Percentiles rank a stretch among this genome's conserved stretches.
Conservation (phyloP, 1,140 invertebrate species). For the Saccostrea echinata region DNA sequence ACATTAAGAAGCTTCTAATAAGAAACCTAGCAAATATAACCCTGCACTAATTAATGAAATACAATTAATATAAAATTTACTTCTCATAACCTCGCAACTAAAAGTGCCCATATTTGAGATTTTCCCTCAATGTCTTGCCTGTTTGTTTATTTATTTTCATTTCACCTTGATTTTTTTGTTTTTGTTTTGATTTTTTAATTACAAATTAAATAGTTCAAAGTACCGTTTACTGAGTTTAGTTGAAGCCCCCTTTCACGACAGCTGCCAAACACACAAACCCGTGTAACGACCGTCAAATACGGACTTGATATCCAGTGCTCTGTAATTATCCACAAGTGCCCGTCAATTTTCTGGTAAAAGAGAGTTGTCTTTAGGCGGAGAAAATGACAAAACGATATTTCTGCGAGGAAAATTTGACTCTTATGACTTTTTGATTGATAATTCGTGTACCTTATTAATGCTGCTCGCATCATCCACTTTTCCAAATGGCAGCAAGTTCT, state of each 20-base stretch:
- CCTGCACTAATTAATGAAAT: constrained; percentile 11
- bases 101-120: no score
- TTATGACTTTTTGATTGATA: constrained; percentile 20
- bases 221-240: not conserved
- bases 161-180: no score
- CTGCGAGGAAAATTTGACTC: constrained; percentile 34
- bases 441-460: not conserved
- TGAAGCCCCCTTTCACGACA: constrained; percentile 23
- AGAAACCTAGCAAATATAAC: not conserved
- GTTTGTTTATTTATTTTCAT: no score
- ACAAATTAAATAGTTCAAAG: not conserved
- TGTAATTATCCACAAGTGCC: constrained; percentile 46
- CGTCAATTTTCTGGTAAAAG: constrained; percentile 52
- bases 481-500: not conserved
- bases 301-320: not conserved
- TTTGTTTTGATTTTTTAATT: not conserved
- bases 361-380: constrained; percentile 46
- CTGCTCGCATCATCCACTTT: not conserved
- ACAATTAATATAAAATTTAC: constrained; percentile 3
- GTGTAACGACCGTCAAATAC: constrained; percentile 1
- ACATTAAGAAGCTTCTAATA: not conserved
- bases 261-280: constrained; percentile 22
- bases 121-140: no score
- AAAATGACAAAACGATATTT: constrained; percentile 33
- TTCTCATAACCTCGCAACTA: not conserved